A percentile compares a stretch with the other conserved stretches of the same genome.
Conservation (phyloP, 2,888 invertebrate species). For the Atrina japonica region DNA sequence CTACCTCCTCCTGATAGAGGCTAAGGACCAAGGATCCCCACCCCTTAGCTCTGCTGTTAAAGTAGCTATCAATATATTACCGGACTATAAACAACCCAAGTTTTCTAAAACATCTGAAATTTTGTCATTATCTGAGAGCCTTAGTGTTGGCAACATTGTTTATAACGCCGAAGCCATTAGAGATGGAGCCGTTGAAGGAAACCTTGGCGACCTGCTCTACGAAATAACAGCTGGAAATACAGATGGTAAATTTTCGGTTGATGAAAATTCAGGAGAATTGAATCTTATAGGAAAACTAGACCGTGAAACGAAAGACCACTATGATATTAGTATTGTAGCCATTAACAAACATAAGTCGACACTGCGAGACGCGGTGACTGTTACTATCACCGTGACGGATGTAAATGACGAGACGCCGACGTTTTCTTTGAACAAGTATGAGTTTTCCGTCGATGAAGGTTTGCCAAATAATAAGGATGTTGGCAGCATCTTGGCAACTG, state of each 20-base stretch:
- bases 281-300: conserved; percentile 52
- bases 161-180: conserved; percentile 61
- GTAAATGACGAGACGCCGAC: conserved; percentile 64
- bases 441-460: conserved; percentile 52
- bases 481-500: conserved; percentile 52
- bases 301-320: conserved; percentile 45
- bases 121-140: conserved; percentile 54
- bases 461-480: conserved; percentile 31
- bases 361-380: conserved; percentile 45
- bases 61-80: conserved; percentile 56
- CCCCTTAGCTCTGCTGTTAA: conserved; percentile 47
- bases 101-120: no score
- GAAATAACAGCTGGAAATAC: conserved; percentile 53
- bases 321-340: conserved; percentile 52
- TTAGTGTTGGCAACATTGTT: conserved; percentile 44
- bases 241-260: conserved; percentile 50
- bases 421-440: conserved; percentile 48
- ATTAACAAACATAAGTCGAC: conserved; percentile 45
- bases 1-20: conserved; percentile 57
- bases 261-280: conserved; percentile 57
- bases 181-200: conserved; percentile 55
- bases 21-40: conserved; percentile 53
- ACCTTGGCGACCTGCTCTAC: conserved; percentile 54
- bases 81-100: conserved; percentile 51
- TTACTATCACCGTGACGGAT: conserved; percentile 58